Evolutionary conservation across 2,888 invertebrate genomes (phyloP).

Genomic region (Resseliella maxima): DNA sequence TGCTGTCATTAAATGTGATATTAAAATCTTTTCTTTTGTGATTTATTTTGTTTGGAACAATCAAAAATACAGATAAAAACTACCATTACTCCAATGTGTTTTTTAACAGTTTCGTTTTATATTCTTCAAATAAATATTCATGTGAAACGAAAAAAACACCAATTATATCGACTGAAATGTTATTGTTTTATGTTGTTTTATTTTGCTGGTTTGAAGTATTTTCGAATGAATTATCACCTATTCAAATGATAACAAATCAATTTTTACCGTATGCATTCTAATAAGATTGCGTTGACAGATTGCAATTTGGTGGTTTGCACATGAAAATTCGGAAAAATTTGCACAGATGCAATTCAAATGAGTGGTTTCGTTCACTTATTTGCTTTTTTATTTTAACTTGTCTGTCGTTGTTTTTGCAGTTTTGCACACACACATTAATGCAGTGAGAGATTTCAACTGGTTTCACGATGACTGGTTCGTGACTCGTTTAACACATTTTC

Average conservation of each 20-base stretch:
- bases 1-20: too few species aligned
- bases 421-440: neutral
- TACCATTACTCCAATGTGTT: too few species aligned
- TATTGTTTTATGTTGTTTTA: neutral
- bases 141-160: neutral
- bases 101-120: too few species aligned
- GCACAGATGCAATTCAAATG: conserved; percentile 48
- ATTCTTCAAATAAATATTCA: too few species aligned
- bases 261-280: conserved; percentile 46
- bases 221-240: neutral
- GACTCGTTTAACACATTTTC: conserved; percentile 35
- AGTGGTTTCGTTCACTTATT: too few species aligned
- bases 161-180: neutral
- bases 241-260: neutral
- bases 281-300: neutral
- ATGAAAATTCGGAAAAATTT: conserved; percentile 42
- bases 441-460: neutral
- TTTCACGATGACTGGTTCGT: conserved; percentile 7
- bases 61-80: too few species aligned
- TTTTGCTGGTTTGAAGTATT: neutral
- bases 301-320: neutral
- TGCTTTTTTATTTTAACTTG: too few species aligned
- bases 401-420: neutral
- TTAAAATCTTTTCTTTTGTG: too few species aligned
- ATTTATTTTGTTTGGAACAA: too few species aligned